phyloP scores from a whole-genome alignment of 2,888 invertebrate genomes.

The Mycalesis mineus region DNA sequence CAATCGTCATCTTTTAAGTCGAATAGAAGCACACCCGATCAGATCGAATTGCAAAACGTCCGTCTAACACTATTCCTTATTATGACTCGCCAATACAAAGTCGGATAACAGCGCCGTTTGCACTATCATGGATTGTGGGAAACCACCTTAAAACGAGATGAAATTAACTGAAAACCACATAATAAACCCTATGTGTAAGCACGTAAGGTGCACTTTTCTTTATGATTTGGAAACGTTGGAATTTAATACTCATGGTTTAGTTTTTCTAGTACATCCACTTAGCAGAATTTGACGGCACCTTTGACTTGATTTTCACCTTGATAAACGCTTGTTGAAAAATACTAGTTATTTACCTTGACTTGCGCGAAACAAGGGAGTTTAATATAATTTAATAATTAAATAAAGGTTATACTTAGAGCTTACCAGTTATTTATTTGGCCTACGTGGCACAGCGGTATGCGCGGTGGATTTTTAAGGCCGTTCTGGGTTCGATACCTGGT shows the following conservation, averaged over 20 bases:
- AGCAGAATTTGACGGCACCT: slow-evolving; percentile 15
- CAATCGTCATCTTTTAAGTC: no score
- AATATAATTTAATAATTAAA: no score
- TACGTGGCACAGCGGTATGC: no score
- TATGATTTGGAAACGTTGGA: neutral
- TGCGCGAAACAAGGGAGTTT: no score
- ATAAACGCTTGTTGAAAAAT: slow-evolving; percentile 43
- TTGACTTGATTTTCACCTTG: slow-evolving; percentile 4
- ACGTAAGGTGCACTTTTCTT: neutral
- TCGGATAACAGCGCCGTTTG: neutral
- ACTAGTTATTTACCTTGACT: neutral
- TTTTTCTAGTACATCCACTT: slow-evolving; percentile 16
- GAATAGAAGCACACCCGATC: no score
- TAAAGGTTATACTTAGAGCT: no score
- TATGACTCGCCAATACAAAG: neutral
- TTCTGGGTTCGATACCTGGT: no score
- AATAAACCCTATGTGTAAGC: neutral
- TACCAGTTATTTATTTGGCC: no score
- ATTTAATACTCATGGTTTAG: slow-evolving; percentile 5
- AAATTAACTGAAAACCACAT: neutral
- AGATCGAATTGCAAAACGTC: no score
- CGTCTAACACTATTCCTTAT: neutral
- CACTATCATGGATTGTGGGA: neutral
- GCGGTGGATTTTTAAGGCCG: no score
- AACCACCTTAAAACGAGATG: neutral